Percentiles rank a stretch among this genome's conserved stretches.
Evolutionary conservation across 2,888 invertebrate species (phyloP).

Genomic region (Aphodius sticticus): DNA sequence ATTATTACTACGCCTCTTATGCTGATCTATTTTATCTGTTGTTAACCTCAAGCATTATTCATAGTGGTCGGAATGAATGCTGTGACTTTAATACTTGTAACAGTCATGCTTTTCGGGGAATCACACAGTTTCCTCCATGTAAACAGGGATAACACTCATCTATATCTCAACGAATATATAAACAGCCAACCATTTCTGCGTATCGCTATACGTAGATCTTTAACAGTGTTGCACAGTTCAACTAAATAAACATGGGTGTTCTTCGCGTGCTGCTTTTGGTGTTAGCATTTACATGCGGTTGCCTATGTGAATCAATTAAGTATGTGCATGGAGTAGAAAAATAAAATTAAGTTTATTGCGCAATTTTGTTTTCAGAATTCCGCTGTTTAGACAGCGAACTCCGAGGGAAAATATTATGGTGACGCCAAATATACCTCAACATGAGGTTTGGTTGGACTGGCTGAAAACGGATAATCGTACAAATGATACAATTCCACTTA

Average conservation of each 20-base stretch:
- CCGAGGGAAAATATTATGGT: constrained; percentile 48
- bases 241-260: background rate
- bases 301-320: background rate
- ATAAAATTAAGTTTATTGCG: too few relatives aligned
- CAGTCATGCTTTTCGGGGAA: background rate
- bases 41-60: background rate
- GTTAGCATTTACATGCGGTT: background rate
- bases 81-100: background rate
- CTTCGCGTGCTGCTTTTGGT: background rate
- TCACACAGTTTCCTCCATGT: background rate
- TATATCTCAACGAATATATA: background rate
- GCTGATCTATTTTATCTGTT: background rate
- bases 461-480: constrained; percentile 38
- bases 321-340: background rate
- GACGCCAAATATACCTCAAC: constrained; percentile 45
- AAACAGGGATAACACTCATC: background rate
- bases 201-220: background rate
- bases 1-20: too few relatives aligned
- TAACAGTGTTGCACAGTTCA: background rate
- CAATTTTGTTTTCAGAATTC: constrained; percentile 46
- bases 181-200: background rate
- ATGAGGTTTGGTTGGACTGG: constrained; percentile 45
- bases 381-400: constrained; percentile 50
- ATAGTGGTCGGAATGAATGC: background rate
- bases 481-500: constrained; percentile 58